Evolutionary conservation across 2,113 vertebrate genomes (phyloP), one percentile per base, ranked within the genome.

Genomic region (Cynopterus brachyotis): DNA sequence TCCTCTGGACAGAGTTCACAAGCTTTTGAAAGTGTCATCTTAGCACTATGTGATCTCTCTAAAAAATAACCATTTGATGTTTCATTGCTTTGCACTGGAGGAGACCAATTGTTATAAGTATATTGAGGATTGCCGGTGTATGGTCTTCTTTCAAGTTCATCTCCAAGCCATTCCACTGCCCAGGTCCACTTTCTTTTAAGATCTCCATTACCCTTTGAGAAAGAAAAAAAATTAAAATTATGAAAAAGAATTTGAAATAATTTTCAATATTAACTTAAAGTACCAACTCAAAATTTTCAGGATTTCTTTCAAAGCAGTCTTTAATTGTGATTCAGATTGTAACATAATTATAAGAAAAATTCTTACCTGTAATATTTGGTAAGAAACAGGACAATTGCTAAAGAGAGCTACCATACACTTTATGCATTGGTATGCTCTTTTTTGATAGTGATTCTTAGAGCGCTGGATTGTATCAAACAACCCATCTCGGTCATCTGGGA

Each of bases 371-470:
- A 99, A 98, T 96, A 99, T 99, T 98, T 99, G 99, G 98, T 99
- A 99, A 80, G 99, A 99, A 97, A 99, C 99, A 95, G 99, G 99
- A 98, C 99, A 99, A 98, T 99, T 99, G 98, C 99, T 99, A 98
- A 99, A 99, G 83, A 99, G 99, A 76, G 99, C 99, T 96, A 99
- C 99, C 99, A 99, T 99, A 98, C 99, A 99, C 97, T 99, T 99
- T 98, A 99, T 99, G 98, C 99, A 99, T 96, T 99, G 99, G 97
- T 99, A 99, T 93, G 99, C 99, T 97, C 99, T 99, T 98, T 99
- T 99, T 98, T 99, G 99, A 98, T 99, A 99, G 99, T 99, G 99
- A 98, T 99, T 99, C 98, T 99, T 99, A 9, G 99, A 99, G 97
- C 99, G 99, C 97, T 99, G 99, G 98, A 99, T 99, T 98, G 99